Percentiles rank a stretch among this genome's conserved stretches.
Evolutionary conservation across 2,113 vertebrate genomes (phyloP).

Genomic region (Atherinomorus stipes): DNA sequence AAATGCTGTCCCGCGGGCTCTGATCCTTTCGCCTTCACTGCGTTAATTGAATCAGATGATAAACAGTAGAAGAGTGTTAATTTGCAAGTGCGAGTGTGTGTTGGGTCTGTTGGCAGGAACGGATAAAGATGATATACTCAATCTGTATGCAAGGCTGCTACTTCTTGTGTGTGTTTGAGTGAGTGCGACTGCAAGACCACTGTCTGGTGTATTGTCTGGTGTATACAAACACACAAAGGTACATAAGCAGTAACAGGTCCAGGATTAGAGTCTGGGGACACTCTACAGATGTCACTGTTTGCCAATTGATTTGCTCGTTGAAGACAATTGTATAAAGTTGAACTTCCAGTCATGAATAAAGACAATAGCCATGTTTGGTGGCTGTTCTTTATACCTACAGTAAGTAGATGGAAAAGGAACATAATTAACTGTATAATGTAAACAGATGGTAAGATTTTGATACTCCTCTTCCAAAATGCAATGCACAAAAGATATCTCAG

Average conservation of each 20-base stretch:
- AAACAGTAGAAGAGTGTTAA: constrained; percentile 66
- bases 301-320: background rate
- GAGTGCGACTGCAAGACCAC: background rate
- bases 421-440: background rate
- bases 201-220: background rate
- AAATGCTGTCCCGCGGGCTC: constrained; percentile 56
- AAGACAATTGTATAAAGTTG: background rate
- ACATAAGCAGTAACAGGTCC: background rate
- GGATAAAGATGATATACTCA: constrained; percentile 61
- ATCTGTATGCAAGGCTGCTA: constrained; percentile 30
- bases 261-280: background rate
- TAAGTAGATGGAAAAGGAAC: background rate
- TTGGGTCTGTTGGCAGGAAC: constrained; percentile 34
- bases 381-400: background rate
- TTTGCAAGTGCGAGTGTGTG: constrained; percentile 53
- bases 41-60: constrained; percentile 75
- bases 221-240: background rate
- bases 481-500: too few relatives aligned
- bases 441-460: background rate
- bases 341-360: too few relatives aligned
- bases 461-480: background rate
- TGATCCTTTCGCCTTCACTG: constrained; percentile 51
- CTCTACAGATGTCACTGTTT: background rate
- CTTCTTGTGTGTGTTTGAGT: constrained; percentile 23
- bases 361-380: background rate